Evolutionary conservation across 2,113 vertebrate species (phyloP).

Genomic region (Sterna hirundo): DNA sequence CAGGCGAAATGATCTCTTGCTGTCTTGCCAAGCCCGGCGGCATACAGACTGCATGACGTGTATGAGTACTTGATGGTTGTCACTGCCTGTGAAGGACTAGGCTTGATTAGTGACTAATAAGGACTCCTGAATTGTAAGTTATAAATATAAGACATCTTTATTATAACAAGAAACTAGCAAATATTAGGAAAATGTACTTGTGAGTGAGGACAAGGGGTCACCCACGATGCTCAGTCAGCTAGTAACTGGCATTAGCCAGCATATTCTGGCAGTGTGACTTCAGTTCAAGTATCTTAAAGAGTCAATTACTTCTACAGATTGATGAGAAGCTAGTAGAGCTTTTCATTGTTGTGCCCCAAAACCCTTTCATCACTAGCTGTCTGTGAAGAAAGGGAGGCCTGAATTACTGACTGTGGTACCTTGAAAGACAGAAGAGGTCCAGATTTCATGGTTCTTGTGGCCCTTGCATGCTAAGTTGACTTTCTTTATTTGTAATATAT

Average conservation of each 20-base stretch:
- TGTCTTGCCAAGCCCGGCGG: constrained; percentile 1
- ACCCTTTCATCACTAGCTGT: background rate
- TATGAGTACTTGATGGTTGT: background rate
- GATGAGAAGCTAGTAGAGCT: background rate
- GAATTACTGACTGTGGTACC: background rate
- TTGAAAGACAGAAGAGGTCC: background rate
- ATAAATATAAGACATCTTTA: background rate
- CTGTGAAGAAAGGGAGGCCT: background rate
- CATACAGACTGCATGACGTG: background rate
- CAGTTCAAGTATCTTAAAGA: background rate
- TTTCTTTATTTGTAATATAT: background rate
- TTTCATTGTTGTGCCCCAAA: background rate
- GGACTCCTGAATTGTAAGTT: background rate
- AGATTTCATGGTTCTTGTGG: background rate
- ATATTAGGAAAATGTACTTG: background rate
- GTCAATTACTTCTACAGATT: background rate
- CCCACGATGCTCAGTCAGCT: background rate
- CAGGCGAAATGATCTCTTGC: background rate
- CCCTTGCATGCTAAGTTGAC: background rate
- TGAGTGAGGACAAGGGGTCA: background rate
- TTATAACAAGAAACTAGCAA: background rate
- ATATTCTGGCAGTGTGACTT: background rate
- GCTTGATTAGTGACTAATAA: background rate
- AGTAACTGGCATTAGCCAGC: background rate
- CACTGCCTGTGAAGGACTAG: background rate